Evolutionary conservation across 2,888 invertebrate species (phyloP).

Genomic region (Coelinius sp.): DNA sequence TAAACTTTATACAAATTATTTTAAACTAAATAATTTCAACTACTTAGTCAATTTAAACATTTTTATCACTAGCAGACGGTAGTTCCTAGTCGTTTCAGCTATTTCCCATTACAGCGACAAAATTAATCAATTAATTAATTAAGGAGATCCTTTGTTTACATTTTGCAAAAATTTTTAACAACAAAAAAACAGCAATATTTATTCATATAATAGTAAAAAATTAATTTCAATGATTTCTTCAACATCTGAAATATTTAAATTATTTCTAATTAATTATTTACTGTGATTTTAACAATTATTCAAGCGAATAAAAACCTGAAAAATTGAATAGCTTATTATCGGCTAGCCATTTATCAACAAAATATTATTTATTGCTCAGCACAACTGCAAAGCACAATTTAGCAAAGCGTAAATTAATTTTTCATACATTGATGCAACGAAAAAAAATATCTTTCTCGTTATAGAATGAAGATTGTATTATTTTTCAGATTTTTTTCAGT

Average conservation of each 20-base stretch:
- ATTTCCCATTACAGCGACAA: conserved; percentile 21
- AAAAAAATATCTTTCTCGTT: neutral
- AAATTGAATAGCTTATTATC: conserved; percentile 9
- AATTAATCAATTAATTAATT: too few relatives aligned
- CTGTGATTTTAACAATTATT: neutral
- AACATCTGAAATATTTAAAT: neutral
- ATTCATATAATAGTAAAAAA: neutral
- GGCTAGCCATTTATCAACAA: neutral
- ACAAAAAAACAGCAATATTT: neutral
- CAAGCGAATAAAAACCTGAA: conserved; percentile 23
- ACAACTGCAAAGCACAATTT: conserved; percentile 7
- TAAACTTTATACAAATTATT: conserved; percentile 8
- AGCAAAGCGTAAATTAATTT: conserved; percentile 1
- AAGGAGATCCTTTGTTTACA: conserved; percentile 12
- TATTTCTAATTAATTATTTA: neutral
- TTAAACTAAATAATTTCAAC: conserved; percentile 2
- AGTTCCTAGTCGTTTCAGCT: neutral
- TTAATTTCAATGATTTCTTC: neutral
- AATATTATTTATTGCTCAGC: conserved; percentile 3
- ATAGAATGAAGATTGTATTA: conserved; percentile 9
- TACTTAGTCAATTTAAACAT: conserved; percentile 15
- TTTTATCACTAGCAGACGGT: conserved; percentile 27
- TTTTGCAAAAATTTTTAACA: neutral
- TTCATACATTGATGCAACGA: conserved; percentile 7
- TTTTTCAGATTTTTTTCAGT: conserved; percentile 11